A percentile compares a stretch with the other conserved stretches of the same genome.
phyloP scores from a whole-genome alignment of 1,140 invertebrate species.

The Cephus cinctus region DNA sequence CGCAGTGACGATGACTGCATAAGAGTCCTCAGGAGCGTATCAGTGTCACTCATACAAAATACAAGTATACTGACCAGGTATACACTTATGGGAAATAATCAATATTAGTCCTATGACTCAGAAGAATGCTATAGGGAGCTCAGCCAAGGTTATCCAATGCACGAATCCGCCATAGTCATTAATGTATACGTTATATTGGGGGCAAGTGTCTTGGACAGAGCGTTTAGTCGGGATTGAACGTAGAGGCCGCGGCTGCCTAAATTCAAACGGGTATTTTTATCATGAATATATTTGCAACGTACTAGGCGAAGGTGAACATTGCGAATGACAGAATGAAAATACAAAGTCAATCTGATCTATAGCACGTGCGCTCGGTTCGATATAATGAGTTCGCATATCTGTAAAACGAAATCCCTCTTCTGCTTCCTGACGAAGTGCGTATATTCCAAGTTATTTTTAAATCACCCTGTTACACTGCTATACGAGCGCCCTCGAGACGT shows the following conservation, averaged over 20 bases:
- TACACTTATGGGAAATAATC: slow-evolving; percentile 34
- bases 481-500: too few relatives aligned
- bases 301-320: slow-evolving; percentile 21
- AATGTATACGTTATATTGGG: slow-evolving; percentile 16
- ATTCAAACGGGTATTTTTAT: slow-evolving; percentile 21
- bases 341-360: too few relatives aligned
- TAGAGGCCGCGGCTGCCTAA: slow-evolving; percentile 8
- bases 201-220: slow-evolving; percentile 15
- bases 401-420: slow-evolving; percentile 17
- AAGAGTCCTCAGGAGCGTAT: too few relatives aligned
- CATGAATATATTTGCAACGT: slow-evolving; percentile 23
- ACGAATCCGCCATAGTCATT: slow-evolving; percentile 24
- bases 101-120: slow-evolving; percentile 48
- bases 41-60: too few relatives aligned
- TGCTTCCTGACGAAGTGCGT: slow-evolving; percentile 25
- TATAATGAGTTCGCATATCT: too few relatives aligned
- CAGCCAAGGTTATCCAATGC: slow-evolving; percentile 9
- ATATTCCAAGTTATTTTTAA: too few relatives aligned
- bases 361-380: too few relatives aligned
- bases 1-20: too few relatives aligned
- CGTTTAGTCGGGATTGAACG: slow-evolving; percentile 3
- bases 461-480: too few relatives aligned
- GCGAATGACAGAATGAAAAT: slow-evolving; percentile 4
- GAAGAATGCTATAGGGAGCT: slow-evolving; percentile 25
- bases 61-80: slow-evolving; percentile 15